These are phyloP conservation scores for Deilephila elpenor DNA, from an alignment of 2,888 invertebrate species.

Conservation along the genomic window DNA sequence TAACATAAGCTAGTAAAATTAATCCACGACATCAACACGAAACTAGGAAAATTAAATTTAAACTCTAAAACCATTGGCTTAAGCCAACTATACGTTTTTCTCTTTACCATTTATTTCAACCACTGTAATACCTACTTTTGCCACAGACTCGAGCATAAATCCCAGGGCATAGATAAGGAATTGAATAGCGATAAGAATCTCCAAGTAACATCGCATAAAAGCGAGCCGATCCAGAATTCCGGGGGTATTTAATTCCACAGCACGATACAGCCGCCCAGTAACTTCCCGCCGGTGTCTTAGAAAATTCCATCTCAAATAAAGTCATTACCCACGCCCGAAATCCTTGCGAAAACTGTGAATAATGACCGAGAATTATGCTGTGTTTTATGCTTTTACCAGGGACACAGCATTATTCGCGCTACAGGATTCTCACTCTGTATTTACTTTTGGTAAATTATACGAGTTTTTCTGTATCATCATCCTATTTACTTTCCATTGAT, in stretches of 20 bases:
- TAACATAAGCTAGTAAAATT: too few species aligned
- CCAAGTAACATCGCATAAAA: slow-evolving; percentile 19
- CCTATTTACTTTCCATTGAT: too few species aligned
- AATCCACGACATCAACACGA: too few species aligned
- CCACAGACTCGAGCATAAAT: not conserved
- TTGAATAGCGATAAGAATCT: not conserved
- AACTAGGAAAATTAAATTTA: too few species aligned
- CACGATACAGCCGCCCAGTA: slow-evolving; percentile 12
- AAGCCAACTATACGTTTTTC: too few species aligned
- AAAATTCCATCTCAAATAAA: slow-evolving; percentile 68
- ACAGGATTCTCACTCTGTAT: not conserved
- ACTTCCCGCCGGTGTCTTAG: slow-evolving; percentile 45
- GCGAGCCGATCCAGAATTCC: not conserved
- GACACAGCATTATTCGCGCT: not conserved
- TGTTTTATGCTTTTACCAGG: slow-evolving; percentile 62
- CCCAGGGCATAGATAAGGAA: slow-evolving; percentile 1
- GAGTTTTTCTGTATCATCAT: too few species aligned
- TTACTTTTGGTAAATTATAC: not conserved
- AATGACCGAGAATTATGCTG: slow-evolving; percentile 72
- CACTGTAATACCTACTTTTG: not conserved
- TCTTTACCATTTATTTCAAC: too few species aligned
- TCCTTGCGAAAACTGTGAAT: slow-evolving; percentile 68
- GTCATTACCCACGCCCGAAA: slow-evolving; percentile 63
- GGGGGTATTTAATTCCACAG: slow-evolving; percentile 25
- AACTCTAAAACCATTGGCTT: too few species aligned